Conservation (phyloP, 2,888 invertebrate genomes). For the Agrotis segetum region DNA sequence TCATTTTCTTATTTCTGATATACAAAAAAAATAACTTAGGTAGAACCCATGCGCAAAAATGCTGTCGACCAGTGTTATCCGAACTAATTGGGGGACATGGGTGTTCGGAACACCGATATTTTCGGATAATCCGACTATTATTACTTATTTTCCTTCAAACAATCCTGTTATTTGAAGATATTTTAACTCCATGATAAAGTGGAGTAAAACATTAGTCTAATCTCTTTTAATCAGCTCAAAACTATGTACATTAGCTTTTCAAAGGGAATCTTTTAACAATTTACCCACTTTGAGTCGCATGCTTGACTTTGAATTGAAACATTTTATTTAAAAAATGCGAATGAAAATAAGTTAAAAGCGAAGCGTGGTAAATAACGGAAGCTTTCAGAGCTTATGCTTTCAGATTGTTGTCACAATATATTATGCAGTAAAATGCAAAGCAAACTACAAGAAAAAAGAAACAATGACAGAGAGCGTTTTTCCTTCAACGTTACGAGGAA, state of each 20-base stretch:
- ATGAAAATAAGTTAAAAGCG: constrained; percentile 5
- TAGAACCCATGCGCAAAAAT: no score
- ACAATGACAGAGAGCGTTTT: not conserved
- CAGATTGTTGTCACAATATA: constrained; percentile 3
- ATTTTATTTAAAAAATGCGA: not conserved
- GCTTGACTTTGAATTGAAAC: constrained; percentile 3
- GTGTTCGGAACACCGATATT: no score
- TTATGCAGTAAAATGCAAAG: not conserved
- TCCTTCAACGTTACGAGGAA: not conserved
- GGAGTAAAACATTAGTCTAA: not conserved
- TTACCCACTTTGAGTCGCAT: not conserved
- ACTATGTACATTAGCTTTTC: not conserved
- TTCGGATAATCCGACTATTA: no score
- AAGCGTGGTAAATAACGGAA: constrained; percentile 5
- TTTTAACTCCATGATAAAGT: not conserved
- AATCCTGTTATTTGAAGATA: not conserved
- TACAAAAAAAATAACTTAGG: no score
- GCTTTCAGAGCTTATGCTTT: constrained; percentile 18
- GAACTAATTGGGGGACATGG: no score
- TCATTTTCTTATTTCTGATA: no score
- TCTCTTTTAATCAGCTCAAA: not conserved
- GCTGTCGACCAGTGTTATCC: no score
- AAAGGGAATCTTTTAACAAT: not conserved
- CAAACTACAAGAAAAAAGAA: not conserved
- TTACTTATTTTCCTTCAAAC: not conserved